Evolutionary conservation across 2,797 vertebrate species (phyloP).

Genomic region (Ctenopoma multispine): DNA sequence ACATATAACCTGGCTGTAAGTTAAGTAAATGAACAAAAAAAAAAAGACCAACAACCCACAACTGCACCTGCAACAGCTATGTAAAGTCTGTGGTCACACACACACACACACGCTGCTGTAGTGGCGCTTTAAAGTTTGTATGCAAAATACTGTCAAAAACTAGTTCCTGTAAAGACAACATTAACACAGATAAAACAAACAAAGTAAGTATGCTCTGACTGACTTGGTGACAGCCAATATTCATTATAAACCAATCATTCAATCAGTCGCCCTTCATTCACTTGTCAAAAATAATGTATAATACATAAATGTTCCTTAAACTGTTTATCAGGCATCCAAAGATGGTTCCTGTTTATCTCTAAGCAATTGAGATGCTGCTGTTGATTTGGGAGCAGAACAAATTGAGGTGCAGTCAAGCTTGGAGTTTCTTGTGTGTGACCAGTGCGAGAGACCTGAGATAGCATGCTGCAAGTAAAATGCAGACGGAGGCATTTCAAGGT

Average conservation of each 20-base stretch:
- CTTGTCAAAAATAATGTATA: constrained; percentile 22
- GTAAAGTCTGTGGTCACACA: not conserved
- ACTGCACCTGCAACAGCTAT: constrained; percentile 12
- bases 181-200: not conserved
- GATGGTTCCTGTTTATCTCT: constrained; percentile 10
- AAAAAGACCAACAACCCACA: not conserved
- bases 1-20: not conserved
- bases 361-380: not conserved
- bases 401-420: constrained; percentile 7
- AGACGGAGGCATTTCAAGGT: not conserved
- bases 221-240: not conserved
- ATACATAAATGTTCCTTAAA: constrained; percentile 21
- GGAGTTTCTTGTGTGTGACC: not conserved
- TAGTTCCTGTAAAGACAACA: not conserved
- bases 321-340: not conserved
- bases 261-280: not conserved
- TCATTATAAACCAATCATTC: constrained; percentile 1
- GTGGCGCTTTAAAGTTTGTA: not conserved
- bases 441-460: not conserved
- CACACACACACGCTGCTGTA: not conserved
- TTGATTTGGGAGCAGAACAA: constrained; percentile 1
- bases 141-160: not conserved
- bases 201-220: not conserved
- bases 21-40: no score
- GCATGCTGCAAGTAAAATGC: not conserved